Base-by-base conservation (phyloP, 2,797 vertebrate species). In the Molossus alvarezi region DNA sequence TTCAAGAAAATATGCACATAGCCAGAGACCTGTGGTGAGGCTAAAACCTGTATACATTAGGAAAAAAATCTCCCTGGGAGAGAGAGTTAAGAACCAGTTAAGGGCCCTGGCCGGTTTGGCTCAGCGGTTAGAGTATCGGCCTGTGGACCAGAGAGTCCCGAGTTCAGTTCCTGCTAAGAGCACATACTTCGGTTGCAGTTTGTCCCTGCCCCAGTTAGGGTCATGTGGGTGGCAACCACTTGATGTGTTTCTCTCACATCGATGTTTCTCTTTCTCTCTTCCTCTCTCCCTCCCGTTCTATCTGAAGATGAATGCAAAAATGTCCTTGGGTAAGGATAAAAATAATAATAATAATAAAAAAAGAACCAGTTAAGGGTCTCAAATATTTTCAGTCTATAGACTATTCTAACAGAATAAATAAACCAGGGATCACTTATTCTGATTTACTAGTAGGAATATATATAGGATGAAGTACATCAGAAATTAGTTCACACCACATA, bases 351-450 rank as follows among this genome's bases (percentile, higher is more conserved):
- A 45, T 45, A 45, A 45, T 5, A 45, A 45, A 45, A 45, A 45
- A 77, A 85, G 80, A 93, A 94, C 58, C n/a, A 94, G 7, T 67
- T 53, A 92, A 95, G 23, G 23, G 13, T 76, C 48, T 83, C 45
- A 17, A 10, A 5, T 91, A 90, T 90, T 93, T 96, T 89, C 33
- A 88, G 53, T 41, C 45, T 89, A 14, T 88, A 58, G 51, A 94
- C 13, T 92, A n/a, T 85, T 87, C 88, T 76, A 93, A 17, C 41
- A 80, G n/a, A 94, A 60, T 88, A 82, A 95, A 89, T 84, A 96
- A 96, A 37, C 11, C 67, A 88, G 9, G 23, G 5, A 69, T 86
- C 58, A 82, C 33, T 73, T 95, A 72, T 60, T 91, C 79, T 94
- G 55, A 85, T 80, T 89, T 53, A 84, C 9, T 71, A 27, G 58